Percentiles rank a stretch among this genome's conserved stretches.
Conservation (phyloP, 2,113 vertebrate species). For the Nibea coibor region DNA sequence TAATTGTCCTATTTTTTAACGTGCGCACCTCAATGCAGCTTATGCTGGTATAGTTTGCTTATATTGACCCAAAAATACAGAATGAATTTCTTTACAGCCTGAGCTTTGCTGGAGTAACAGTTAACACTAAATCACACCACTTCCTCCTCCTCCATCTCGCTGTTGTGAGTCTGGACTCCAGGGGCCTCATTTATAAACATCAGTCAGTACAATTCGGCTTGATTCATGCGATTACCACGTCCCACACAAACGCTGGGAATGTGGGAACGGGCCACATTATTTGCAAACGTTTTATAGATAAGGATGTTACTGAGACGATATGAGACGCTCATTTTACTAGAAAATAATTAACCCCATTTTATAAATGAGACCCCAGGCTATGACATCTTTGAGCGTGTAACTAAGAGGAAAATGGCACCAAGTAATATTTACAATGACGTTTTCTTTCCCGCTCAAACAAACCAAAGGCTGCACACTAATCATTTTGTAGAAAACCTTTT, state of each 20-base stretch:
- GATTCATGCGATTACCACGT: background rate
- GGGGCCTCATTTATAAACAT: slow-evolving; percentile 29
- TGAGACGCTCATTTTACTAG: too few relatives aligned
- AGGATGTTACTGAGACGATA: background rate
- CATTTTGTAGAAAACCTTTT: slow-evolving; percentile 21
- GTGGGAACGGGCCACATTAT: too few relatives aligned
- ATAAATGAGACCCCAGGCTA: slow-evolving; percentile 10
- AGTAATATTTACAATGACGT: too few relatives aligned
- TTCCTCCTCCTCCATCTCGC: background rate
- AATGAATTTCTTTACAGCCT: background rate
- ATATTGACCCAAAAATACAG: background rate
- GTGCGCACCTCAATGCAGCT: slow-evolving; percentile 46
- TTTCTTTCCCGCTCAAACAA: background rate
- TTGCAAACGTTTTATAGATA: background rate
- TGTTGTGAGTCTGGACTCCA: slow-evolving; percentile 1
- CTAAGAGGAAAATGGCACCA: background rate
- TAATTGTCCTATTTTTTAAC: background rate
- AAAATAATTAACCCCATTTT: background rate
- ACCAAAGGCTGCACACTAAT: slow-evolving; percentile 78
- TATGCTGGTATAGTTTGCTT: background rate
- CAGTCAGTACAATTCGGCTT: background rate
- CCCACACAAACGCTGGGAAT: background rate
- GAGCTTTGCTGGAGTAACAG: background rate
- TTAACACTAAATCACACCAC: background rate
- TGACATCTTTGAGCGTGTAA: background rate